phyloP scores from a whole-genome alignment of 2,888 invertebrate genomes.

The Chalcosyrphus nemorum region DNA sequence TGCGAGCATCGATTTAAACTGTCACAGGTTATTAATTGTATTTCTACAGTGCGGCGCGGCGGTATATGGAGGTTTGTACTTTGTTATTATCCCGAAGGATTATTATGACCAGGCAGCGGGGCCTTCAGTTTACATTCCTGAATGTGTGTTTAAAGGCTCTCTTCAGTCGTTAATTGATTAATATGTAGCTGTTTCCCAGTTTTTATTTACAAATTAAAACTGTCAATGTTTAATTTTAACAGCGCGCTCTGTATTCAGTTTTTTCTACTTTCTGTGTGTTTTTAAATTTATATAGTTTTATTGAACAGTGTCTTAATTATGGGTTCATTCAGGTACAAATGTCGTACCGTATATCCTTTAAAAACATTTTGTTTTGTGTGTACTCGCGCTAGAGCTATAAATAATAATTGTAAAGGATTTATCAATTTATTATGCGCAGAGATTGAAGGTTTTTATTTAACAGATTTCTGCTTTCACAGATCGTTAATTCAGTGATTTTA shows the following conservation, averaged over 20 bases:
- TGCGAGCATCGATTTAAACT: slow-evolving; percentile 42
- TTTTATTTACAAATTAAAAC: slow-evolving; percentile 61
- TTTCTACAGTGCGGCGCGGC: neutral
- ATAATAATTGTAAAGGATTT: neutral
- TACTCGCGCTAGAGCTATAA: neutral
- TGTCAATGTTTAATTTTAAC: slow-evolving; percentile 63
- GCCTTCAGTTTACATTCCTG: neutral
- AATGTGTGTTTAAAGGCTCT: neutral
- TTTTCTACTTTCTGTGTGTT: no score
- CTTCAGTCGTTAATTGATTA: slow-evolving; percentile 21
- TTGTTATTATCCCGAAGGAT: neutral
- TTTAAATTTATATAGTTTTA: slow-evolving; percentile 16
- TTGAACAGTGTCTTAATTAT: slow-evolving; percentile 14
- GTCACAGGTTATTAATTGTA: slow-evolving; percentile 52
- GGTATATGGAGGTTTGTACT: neutral
- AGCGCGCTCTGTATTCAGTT: slow-evolving; percentile 7
- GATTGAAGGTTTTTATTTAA: neutral
- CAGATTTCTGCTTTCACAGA: neutral
- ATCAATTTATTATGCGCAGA: neutral
- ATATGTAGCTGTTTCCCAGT: slow-evolving; percentile 10
- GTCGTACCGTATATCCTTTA: neutral
- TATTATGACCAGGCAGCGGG: neutral
- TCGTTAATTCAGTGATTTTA: slow-evolving; percentile 1
- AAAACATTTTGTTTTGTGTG: neutral
- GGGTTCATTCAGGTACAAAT: neutral